These are phyloP conservation scores for Ochotona princeps DNA, from an alignment of 2,113 vertebrate species.

Conservation along the genomic window DNA sequence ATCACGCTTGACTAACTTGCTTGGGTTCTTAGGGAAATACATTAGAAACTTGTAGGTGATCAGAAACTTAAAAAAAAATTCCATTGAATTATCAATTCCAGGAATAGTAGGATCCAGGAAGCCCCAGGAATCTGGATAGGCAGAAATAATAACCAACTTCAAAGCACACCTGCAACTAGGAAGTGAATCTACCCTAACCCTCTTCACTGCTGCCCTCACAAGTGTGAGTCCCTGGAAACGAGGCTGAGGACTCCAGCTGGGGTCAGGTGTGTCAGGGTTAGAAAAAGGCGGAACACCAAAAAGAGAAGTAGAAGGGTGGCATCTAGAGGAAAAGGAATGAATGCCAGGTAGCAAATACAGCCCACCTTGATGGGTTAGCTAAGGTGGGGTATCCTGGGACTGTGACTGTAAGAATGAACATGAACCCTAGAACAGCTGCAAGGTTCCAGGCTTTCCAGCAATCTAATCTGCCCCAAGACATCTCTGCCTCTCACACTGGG, in stretches of 20 bases:
- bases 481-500: background rate
- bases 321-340: background rate
- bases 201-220: background rate
- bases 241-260: background rate
- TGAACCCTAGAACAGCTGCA: background rate
- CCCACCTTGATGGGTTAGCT: background rate
- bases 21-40: background rate
- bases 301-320: fast-evolving
- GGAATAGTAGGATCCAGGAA: background rate
- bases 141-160: background rate
- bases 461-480: background rate
- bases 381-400: background rate
- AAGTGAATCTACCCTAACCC: background rate
- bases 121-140: background rate
- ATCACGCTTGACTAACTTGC: background rate
- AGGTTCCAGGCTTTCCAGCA: background rate
- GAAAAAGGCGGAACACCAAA: background rate
- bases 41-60: background rate
- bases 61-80: background rate
- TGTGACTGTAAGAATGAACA: fast-evolving
- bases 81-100: background rate
- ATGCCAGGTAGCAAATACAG: background rate
- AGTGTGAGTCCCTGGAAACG: background rate
- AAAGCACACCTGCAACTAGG: fast-evolving
- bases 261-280: background rate